Evolutionary conservation across 2,888 invertebrate species (phyloP).

Genomic region (Zygogramma bicolorata): DNA sequence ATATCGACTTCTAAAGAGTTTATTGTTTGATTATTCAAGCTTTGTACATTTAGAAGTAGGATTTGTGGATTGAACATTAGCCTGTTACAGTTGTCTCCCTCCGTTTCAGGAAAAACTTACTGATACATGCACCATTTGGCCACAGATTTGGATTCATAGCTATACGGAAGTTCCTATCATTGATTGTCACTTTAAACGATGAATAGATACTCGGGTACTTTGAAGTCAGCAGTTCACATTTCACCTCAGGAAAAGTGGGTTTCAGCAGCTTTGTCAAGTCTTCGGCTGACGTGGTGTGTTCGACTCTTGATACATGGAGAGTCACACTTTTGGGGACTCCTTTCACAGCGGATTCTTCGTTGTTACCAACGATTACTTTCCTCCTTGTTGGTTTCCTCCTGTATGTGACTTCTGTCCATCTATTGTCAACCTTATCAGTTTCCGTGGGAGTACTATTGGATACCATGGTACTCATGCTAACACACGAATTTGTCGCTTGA

Average conservation of each 20-base stretch:
- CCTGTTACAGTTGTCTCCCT: neutral
- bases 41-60: constrained; percentile 11
- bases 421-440: neutral
- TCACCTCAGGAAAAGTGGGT: neutral
- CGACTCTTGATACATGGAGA: neutral
- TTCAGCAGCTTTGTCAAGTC: neutral
- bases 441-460: neutral
- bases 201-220: constrained; percentile 4
- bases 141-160: constrained; percentile 17
- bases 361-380: neutral
- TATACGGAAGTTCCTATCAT: constrained; percentile 15
- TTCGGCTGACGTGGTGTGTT: neutral
- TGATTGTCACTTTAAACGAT: too few relatives aligned
- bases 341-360: neutral
- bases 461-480: neutral
- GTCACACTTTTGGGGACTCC: neutral
- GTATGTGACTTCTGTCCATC: neutral
- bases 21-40: constrained; percentile 1
- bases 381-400: neutral
- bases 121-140: constrained; percentile 15
- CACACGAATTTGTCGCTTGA: neutral
- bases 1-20: constrained; percentile 13
- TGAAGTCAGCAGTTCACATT: neutral
- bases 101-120: constrained; percentile 19
- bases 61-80: constrained; percentile 8